Conservation (phyloP, 2,113 vertebrate species). For the Narcine bancroftii region DNA sequence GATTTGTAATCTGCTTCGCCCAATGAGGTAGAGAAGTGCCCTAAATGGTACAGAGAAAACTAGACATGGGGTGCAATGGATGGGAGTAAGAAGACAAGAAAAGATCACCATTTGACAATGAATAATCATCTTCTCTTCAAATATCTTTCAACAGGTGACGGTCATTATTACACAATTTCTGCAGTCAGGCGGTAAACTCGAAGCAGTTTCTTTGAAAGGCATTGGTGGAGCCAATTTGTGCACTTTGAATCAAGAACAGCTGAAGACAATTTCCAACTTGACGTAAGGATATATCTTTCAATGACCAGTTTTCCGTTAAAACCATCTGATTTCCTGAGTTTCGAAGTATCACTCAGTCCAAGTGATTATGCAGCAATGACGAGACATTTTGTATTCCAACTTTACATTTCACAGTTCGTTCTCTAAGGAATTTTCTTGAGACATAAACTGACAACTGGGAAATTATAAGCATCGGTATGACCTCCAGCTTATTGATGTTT, state of each 20-base stretch:
- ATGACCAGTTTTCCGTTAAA: not conserved
- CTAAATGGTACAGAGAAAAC: not conserved
- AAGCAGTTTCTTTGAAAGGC: conserved; percentile 41
- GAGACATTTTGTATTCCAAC: not conserved
- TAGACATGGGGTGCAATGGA: not conserved
- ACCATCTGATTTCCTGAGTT: not conserved
- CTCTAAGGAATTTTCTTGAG: too few species aligned
- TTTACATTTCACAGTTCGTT: not conserved
- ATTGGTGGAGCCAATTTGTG: conserved; percentile 46
- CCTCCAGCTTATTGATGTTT: too few species aligned
- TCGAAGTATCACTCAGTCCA: not conserved
- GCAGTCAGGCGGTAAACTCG: conserved; percentile 46
- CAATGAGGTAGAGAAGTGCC: not conserved
- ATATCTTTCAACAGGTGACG: not conserved
- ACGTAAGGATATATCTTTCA: not conserved
- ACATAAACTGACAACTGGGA: too few species aligned
- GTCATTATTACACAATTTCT: conserved; percentile 37
- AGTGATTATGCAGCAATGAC: not conserved
- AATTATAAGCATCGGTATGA: too few species aligned
- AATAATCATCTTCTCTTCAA: not conserved
- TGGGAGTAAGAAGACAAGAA: too few species aligned
- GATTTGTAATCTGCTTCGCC: not conserved
- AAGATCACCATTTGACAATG: not conserved
- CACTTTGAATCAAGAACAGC: conserved; percentile 46
- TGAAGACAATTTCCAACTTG: conserved; percentile 34